These are phyloP conservation scores for Agriopis leucophaearia DNA, from an alignment of 2,888 invertebrate species.

Conservation along the genomic window DNA sequence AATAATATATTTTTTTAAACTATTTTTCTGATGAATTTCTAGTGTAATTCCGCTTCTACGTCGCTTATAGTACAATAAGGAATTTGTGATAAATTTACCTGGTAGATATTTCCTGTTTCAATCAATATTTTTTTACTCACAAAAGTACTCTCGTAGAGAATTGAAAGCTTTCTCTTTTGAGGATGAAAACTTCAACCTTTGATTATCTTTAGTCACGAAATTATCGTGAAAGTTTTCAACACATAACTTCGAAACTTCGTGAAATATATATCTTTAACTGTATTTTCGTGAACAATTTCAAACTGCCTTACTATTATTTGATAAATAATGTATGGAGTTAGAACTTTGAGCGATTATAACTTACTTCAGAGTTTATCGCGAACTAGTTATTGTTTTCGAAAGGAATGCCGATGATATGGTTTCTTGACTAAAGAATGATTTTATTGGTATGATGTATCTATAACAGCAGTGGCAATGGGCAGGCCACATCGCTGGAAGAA, in stretches of 20 bases:
- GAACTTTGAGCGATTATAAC: conserved; percentile 10
- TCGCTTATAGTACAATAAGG: no score
- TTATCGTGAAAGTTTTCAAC: conserved; percentile 12
- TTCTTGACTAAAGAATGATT: neutral
- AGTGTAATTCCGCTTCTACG: no score
- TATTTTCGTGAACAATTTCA: conserved; percentile 21
- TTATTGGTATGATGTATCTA: neutral
- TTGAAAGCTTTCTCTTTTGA: neutral
- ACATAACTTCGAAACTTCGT: conserved; percentile 9
- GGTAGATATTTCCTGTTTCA: no score
- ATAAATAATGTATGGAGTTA: conserved; percentile 20
- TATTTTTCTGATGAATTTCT: no score
- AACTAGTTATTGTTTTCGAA: conserved; percentile 1
- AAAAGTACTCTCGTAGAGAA: neutral
- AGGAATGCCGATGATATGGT: neutral
- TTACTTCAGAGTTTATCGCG: conserved; percentile 5
- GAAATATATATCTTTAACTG: conserved; percentile 21
- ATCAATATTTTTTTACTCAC: neutral
- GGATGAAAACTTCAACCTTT: conserved; percentile 3
- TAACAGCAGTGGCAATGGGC: no score
- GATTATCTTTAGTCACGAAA: conserved; percentile 14
- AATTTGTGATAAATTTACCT: no score
- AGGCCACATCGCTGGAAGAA: no score
- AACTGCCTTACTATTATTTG: conserved; percentile 16
- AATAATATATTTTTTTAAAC: neutral